A percentile compares a stretch with the other conserved stretches of the same genome.
Conservation (phyloP, 1,140 invertebrate species). For the Zaprionus vittiger region DNA sequence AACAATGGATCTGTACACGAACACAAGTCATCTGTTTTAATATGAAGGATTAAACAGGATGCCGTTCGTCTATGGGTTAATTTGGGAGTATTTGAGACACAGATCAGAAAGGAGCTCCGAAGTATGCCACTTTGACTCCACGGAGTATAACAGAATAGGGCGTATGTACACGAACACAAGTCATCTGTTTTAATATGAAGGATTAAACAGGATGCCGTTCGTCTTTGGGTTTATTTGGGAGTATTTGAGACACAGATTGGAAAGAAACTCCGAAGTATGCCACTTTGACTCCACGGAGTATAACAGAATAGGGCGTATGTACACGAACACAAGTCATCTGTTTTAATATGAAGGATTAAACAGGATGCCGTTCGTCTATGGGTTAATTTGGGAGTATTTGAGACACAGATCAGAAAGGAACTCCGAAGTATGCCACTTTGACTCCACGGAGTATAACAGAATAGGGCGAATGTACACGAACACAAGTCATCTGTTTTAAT, state of each 20-base stretch:
- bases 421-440: constrained; percentile 62
- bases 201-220: constrained; percentile 65
- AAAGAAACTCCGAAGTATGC: constrained; percentile 12
- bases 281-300: constrained; percentile 31
- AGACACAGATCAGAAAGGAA: constrained; percentile 48
- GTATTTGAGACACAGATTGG: constrained; percentile 56
- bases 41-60: constrained; percentile 52
- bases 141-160: background rate
- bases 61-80: constrained; percentile 37
- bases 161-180: constrained; percentile 56
- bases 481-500: constrained; percentile 61
- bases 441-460: constrained; percentile 25
- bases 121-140: constrained; percentile 54
- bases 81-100: constrained; percentile 57
- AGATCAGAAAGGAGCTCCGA: background rate
- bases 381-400: constrained; percentile 62
- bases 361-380: constrained; percentile 52
- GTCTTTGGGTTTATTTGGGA: constrained; percentile 49
- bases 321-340: constrained; percentile 47
- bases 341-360: constrained; percentile 36
- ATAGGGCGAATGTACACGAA: constrained; percentile 36
- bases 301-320: background rate
- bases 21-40: constrained; percentile 65
- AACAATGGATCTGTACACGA: constrained; percentile 18
- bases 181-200: constrained; percentile 53